phyloP scores from a whole-genome alignment of 1,140 invertebrate genomes.

The Kradibia gibbosae region DNA sequence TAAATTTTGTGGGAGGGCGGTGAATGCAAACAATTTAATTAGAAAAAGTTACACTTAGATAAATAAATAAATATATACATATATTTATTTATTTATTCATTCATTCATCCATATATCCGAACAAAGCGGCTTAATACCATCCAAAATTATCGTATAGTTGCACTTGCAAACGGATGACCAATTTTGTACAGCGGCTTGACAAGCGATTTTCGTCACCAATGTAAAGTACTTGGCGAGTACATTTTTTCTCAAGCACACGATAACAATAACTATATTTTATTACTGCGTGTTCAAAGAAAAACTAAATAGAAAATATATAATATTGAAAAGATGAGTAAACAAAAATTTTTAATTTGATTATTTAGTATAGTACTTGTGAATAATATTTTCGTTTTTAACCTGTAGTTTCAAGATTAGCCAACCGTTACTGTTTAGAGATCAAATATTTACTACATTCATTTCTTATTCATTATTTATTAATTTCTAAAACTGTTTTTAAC shows the following conservation, averaged over 20 bases:
- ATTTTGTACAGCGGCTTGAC: constrained; percentile 55
- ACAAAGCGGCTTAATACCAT: constrained; percentile 21
- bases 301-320: constrained; percentile 61
- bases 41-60: neutral
- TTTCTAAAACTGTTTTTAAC: constrained; percentile 54
- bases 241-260: constrained; percentile 60
- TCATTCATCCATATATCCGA: neutral
- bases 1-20: neutral
- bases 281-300: constrained; percentile 59
- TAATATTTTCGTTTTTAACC: constrained; percentile 43
- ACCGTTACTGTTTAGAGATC: constrained; percentile 56
- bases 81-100: neutral
- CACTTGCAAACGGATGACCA: constrained; percentile 51
- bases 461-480: constrained; percentile 55
- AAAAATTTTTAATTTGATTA: constrained; percentile 35
- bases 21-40: constrained; percentile 10
- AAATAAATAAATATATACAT: neutral
- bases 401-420: constrained; percentile 53
- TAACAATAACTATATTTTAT: constrained; percentile 69
- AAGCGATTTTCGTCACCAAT: constrained; percentile 27
- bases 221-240: constrained; percentile 53
- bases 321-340: constrained; percentile 37
- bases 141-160: constrained; percentile 41
- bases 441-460: constrained; percentile 47
- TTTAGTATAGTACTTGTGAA: constrained; percentile 42